These are phyloP conservation scores for Ypsolopha sequella DNA, from an alignment of 2,888 invertebrate genomes.

Conservation along the genomic window DNA sequence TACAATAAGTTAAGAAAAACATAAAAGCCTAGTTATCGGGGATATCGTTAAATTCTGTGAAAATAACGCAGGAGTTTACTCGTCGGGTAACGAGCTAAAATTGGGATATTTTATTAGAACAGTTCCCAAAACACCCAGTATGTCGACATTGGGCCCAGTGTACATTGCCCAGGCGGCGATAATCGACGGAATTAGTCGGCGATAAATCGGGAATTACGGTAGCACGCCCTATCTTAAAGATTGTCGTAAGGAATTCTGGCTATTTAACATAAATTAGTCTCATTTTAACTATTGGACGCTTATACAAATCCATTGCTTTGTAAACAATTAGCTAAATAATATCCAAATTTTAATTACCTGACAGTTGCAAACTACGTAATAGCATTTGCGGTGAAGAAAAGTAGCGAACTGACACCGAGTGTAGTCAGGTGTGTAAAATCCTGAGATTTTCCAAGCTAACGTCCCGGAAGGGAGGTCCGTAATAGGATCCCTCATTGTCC, in stretches of 20 bases:
- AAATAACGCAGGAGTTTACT: background rate
- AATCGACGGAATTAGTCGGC: slow-evolving; percentile 26
- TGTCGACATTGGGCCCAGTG: slow-evolving; percentile 11
- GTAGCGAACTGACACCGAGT: slow-evolving; percentile 4
- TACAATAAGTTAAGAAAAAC: slow-evolving; percentile 34
- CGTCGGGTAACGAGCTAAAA: background rate
- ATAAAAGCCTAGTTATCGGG: slow-evolving; percentile 11
- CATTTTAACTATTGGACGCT: too few species aligned
- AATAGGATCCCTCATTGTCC: slow-evolving; percentile 45
- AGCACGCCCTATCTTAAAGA: too few species aligned
- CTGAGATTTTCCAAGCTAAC: slow-evolving; percentile 10
- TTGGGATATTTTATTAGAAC: slow-evolving; percentile 2
- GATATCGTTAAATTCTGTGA: slow-evolving; percentile 29
- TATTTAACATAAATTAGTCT: too few species aligned
- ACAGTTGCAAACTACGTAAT: slow-evolving; percentile 29
- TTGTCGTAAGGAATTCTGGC: too few species aligned
- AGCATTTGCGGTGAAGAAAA: slow-evolving; percentile 15
- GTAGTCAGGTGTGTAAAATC: slow-evolving; percentile 1
- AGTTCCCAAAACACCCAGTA: background rate
- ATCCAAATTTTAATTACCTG: background rate
- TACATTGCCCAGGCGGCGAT: slow-evolving; percentile 20
- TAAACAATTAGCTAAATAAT: too few species aligned
- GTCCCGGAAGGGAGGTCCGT: slow-evolving; percentile 41
- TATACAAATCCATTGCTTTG: too few species aligned
- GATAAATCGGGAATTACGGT: slow-evolving; percentile 21